Evolutionary conservation across 2,888 invertebrate species (phyloP).

Genomic region (Eupsilia transversa): DNA sequence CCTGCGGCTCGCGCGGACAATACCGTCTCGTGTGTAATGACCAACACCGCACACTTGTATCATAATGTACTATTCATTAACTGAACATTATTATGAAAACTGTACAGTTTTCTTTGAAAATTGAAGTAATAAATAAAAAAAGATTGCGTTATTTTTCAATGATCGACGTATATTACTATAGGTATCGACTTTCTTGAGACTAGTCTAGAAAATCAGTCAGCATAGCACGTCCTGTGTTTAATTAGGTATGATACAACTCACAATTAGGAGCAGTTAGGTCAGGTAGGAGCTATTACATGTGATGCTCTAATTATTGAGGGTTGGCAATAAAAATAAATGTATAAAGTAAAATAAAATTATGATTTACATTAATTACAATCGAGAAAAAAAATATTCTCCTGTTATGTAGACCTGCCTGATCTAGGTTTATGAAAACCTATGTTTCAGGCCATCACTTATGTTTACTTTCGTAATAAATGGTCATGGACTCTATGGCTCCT

Average conservation of each 20-base stretch:
- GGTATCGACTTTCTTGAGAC: conserved; percentile 31
- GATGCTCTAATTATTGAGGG: conserved; percentile 39
- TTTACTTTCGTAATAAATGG: conserved; percentile 11
- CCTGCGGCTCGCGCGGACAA: no score
- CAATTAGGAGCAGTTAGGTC: conserved; percentile 49
- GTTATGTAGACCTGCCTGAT: no score
- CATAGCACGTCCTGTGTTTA: conserved; percentile 60
- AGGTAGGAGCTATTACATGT: conserved; percentile 30
- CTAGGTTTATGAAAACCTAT: no score
- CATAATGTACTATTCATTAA: no score
- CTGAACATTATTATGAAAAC: conserved; percentile 4
- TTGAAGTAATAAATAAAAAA: background rate
- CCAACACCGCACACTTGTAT: no score
- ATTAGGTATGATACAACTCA: conserved; percentile 60
- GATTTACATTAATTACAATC: no score
- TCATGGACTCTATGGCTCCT: background rate
- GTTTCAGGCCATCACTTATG: no score
- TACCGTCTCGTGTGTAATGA: no score
- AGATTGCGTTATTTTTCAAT: background rate
- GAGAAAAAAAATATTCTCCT: no score
- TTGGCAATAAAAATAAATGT: no score
- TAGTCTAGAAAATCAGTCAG: conserved; percentile 55
- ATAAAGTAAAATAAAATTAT: no score
- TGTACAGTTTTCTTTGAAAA: background rate
- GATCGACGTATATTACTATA: background rate